Evolutionary conservation across 2,888 invertebrate genomes (phyloP).

Genomic region (Heliothis peltigera): DNA sequence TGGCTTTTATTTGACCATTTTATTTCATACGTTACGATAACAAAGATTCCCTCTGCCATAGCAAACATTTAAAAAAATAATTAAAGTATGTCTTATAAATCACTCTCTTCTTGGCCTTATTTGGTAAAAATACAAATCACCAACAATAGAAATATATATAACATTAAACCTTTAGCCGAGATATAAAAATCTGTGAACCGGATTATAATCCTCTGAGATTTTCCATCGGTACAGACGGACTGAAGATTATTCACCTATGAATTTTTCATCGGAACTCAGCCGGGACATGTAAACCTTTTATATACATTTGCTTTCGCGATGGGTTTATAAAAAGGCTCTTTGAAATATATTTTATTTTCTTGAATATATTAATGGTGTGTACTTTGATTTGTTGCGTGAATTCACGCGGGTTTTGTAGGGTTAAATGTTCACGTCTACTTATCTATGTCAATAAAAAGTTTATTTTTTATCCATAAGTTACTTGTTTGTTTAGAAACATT

Average conservation of each 20-base stretch:
- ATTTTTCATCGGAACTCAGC: conserved; percentile 61
- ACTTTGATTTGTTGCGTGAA: conserved; percentile 9
- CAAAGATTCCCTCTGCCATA: no score
- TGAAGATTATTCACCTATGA: conserved; percentile 65
- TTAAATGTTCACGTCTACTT: conserved; percentile 9
- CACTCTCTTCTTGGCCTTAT: no score
- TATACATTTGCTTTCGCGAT: conserved; percentile 59
- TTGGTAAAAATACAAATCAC: conserved; percentile 15
- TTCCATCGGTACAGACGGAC: conserved; percentile 38
- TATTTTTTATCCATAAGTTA: no score
- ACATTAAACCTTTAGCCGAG: conserved; percentile 28
- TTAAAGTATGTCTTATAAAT: no score
- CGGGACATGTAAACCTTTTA: conserved; percentile 63
- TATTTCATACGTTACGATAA: no score
- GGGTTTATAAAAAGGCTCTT: conserved; percentile 43
- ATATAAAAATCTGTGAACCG: conserved; percentile 49
- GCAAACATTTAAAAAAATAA: no score
- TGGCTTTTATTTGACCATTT: no score
- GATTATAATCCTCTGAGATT: conserved; percentile 50
- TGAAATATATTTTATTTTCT: conserved; percentile 35
- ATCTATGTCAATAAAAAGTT: no score
- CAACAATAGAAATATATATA: conserved; percentile 37
- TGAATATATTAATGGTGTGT: conserved; percentile 14
- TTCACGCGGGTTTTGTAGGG: conserved; percentile 10
- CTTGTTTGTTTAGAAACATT: not conserved